Conservation (phyloP, 2,888 invertebrate genomes). For the Drosophila flavopinicola region DNA sequence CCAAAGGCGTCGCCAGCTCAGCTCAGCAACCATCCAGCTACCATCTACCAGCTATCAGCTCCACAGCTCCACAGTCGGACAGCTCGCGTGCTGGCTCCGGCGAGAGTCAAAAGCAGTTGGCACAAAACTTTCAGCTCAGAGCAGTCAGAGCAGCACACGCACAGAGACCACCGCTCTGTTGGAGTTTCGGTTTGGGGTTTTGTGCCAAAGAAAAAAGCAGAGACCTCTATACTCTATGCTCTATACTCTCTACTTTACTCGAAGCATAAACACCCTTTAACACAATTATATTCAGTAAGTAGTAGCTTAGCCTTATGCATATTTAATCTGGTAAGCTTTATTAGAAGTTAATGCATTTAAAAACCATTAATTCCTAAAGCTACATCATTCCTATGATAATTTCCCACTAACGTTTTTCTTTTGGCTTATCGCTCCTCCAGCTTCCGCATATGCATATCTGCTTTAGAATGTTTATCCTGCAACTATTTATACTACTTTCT, state of each 20-base stretch:
- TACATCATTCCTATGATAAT: no score
- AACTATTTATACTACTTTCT: no score
- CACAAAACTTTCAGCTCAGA: conserved; percentile 62
- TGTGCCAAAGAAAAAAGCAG: conserved; percentile 19
- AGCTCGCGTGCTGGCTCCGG: conserved; percentile 43
- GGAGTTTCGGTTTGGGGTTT: conserved; percentile 49
- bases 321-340: background rate
- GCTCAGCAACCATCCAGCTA: conserved; percentile 34
- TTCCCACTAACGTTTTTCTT: no score
- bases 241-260: no score
- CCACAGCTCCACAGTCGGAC: conserved; percentile 6
- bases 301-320: no score
- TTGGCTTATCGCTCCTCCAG: no score
- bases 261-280: conserved; percentile 28
- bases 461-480: no score
- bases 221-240: no score
- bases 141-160: conserved; percentile 53
- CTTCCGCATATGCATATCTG: no score
- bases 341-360: background rate
- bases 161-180: conserved; percentile 34
- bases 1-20: conserved; percentile 63
- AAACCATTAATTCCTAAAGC: no score
- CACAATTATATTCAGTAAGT: background rate
- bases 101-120: conserved; percentile 60
- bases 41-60: conserved; percentile 24